These are phyloP conservation scores for Notamacropus eugenii DNA, from an alignment of 2,797 vertebrate genomes.

Conservation along the genomic window DNA sequence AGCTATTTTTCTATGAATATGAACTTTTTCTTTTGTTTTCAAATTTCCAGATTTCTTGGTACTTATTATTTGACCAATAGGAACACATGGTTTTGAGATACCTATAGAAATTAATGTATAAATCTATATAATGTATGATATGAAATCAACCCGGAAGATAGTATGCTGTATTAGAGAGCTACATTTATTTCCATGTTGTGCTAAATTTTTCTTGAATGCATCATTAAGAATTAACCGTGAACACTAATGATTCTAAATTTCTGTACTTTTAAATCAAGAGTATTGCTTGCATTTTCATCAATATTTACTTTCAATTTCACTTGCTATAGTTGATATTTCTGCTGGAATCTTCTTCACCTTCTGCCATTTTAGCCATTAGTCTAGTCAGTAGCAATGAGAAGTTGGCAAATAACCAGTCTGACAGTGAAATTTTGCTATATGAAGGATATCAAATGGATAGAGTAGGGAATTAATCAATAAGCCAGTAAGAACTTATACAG, in stretches of 20 bases:
- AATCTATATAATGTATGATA: not conserved
- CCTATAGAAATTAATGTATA: not conserved
- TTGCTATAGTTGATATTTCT: not conserved
- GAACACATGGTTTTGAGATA: not conserved
- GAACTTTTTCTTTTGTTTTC: constrained; percentile 65
- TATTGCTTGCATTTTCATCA: not conserved
- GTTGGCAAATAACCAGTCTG: not conserved
- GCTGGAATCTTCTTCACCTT: not conserved
- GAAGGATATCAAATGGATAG: not conserved
- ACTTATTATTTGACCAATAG: constrained; percentile 35
- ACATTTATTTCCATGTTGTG: not conserved
- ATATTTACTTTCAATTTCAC: not conserved
- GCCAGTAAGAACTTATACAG: not conserved
- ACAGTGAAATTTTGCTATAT: not conserved
- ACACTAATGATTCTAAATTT: not conserved
- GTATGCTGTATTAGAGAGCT: not conserved
- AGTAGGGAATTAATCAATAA: not conserved
- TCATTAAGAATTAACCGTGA: not conserved
- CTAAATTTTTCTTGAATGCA: not conserved
- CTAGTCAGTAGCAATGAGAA: not conserved
- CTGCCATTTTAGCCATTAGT: not conserved
- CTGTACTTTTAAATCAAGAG: not conserved
- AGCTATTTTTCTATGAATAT: constrained; percentile 69
- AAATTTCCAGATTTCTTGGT: constrained; percentile 45
- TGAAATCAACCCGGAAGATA: constrained; percentile 4